Evolutionary conservation across 2,888 invertebrate species (phyloP), one percentile per base, ranked within the genome.

Genomic region (Drosophila anceps): DNA sequence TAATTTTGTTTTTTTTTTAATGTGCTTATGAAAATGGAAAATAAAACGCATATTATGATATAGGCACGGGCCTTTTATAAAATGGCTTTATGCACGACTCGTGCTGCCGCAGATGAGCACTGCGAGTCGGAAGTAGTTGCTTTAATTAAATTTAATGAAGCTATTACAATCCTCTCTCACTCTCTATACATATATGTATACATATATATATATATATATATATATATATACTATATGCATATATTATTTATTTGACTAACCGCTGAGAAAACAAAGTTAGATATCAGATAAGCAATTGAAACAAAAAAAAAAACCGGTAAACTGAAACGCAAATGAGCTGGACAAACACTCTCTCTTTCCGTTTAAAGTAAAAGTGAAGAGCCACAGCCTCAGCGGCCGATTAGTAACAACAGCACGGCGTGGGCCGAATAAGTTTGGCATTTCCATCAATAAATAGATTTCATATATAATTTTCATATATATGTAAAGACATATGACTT

Each of bases 321-420:
- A 69, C 73, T 61, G 73, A 88, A 88, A 84, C 88, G 87, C 84
- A 81, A 90, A 84, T 88, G 79, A 89, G 91, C 74, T 72, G 73
- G 44, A 43, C 71, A 86, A 88, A 88, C 86, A 90, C 90, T 91
- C 90, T 91, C 91, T 90, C 90, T 91, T 90, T 91, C 86, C 64
- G 82, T 78, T 76, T 79, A 79, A 90, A 90, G 92, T 91, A 91
- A 92, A 91, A 91, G 91, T 90, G 88, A 79, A 73, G 80, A 75
- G 41, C 31, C 37, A 18, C 62, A 55, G 53, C 50, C 55, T 59
- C 43, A 59, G 51, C 61, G 57, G 41, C n/a, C 72, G 63, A 24
- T 43, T 39, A 43, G 39, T 43, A 43, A 53, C 29, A 39, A 69
- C 39, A 18, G 29, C 2, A 54, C 7, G 27, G 82, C 73, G 77